These are phyloP conservation scores for Volucella inanis DNA, from an alignment of 2,888 invertebrate species.

Conservation along the genomic window DNA sequence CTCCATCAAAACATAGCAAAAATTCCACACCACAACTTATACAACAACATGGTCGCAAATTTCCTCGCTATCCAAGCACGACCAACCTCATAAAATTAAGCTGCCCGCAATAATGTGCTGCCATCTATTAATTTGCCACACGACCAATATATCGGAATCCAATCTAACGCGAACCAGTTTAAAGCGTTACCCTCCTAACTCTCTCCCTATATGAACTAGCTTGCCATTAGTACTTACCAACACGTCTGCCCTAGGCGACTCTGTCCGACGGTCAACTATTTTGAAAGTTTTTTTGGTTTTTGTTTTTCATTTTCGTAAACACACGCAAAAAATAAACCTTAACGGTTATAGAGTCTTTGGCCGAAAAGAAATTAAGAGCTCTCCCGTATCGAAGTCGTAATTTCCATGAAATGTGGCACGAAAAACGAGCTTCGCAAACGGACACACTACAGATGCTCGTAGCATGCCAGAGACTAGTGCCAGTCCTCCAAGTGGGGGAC, in stretches of 20 bases:
- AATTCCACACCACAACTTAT: slow-evolving; percentile 17
- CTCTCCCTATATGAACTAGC: slow-evolving; percentile 31
- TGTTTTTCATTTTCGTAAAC: background rate
- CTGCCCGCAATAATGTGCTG: slow-evolving; percentile 49
- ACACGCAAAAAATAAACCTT: slow-evolving; percentile 31
- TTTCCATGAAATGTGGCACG: slow-evolving; percentile 62
- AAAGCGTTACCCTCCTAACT: slow-evolving; percentile 27
- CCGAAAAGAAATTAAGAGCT: slow-evolving; percentile 68
- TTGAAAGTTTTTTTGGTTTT: background rate
- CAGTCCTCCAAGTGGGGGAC: background rate
- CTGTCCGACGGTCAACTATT: slow-evolving; percentile 19
- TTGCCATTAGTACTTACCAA: background rate
- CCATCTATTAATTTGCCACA: slow-evolving; percentile 54
- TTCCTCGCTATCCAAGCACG: slow-evolving; percentile 33
- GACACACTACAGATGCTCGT: background rate
- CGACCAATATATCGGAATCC: slow-evolving; percentile 49
- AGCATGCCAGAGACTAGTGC: no score
- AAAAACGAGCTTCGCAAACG: background rate
- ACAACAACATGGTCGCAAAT: slow-evolving; percentile 2
- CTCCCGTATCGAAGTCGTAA: slow-evolving; percentile 56
- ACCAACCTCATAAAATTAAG: slow-evolving; percentile 47
- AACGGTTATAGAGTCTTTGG: slow-evolving; percentile 66
- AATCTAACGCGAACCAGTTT: slow-evolving; percentile 65
- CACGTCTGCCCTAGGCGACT: slow-evolving; percentile 9
- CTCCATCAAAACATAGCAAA: background rate